Evolutionary conservation across 2,797 vertebrate genomes (phyloP), one percentile per base, ranked within the genome.

Genomic region (Phylloscopus collybita): DNA sequence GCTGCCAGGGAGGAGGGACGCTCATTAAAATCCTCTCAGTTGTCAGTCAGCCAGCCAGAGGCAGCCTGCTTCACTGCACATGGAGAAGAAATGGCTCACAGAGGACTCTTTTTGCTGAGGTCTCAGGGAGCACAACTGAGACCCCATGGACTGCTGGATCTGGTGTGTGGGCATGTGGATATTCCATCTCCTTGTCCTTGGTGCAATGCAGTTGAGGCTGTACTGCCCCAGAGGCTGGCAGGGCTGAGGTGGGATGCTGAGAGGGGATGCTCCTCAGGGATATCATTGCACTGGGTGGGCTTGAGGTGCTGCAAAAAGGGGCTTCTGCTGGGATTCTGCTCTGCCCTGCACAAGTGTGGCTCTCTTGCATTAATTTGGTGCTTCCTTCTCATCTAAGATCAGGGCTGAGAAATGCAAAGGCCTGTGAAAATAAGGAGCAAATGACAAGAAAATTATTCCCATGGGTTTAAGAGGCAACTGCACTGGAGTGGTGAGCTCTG

Each of bases 401-500:
- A 44, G 12, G 40, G 36, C 15, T 86, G 38, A 80, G 59, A 86
- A 90, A 29, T n/a, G 11, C 44, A 50, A 82, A 53, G 23, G 6
- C 21, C 42, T 51, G 5, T 38, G 54, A 82, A 86, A 92, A 93
- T 47, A 54, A 62, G 49, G 44, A 36, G 23, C 14, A 66, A 66
- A 73, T 59, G 6, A 10, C 2, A 4, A 70, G 20, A 23, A 81
- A 84, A 62, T 69, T 26, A 73, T 16, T 69, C 49, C 59, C 1
- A 0, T 23, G 27, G 5, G 6, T 78, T 86, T 88, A 69, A 83
- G 79, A 79, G 25, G n/a, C 4, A 50, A 16, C 9, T 47, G 21
- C 2, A 1, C 29, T 54, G 30, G 11, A 81, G 11, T 2, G 0
- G 10, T 1, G 1, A 84, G 34, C 25, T 23, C 36, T 2, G 2